A percentile compares a stretch with the other conserved stretches of the same genome.
phyloP scores from a whole-genome alignment of 2,797 vertebrate genomes.

The Acropternis orthonyx region DNA sequence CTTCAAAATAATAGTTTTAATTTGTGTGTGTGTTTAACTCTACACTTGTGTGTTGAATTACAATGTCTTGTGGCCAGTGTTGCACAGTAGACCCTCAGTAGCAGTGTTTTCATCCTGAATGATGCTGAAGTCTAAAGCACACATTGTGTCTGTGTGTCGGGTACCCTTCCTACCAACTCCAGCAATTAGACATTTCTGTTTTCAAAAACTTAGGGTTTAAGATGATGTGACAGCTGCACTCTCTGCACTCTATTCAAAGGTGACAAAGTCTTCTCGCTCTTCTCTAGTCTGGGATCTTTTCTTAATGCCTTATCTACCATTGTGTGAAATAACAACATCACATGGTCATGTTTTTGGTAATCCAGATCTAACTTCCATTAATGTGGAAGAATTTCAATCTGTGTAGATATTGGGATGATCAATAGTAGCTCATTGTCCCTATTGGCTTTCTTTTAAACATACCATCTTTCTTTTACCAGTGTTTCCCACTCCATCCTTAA shows the following conservation, averaged over 20 bases:
- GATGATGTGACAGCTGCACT: neutral
- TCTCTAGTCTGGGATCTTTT: neutral
- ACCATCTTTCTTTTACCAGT: neutral
- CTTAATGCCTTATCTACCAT: neutral
- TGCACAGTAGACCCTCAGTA: neutral
- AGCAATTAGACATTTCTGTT: neutral
- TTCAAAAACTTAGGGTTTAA: neutral
- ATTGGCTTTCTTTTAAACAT: neutral
- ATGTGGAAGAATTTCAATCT: neutral
- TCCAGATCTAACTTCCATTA: too few relatives aligned
- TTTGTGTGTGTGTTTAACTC: neutral
- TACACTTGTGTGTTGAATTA: neutral
- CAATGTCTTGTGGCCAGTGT: rapidly evolving
- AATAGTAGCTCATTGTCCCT: neutral
- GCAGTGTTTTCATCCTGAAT: neutral
- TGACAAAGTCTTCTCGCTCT: neutral
- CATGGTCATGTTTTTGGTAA: neutral
- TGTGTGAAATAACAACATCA: neutral
- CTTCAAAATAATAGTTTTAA: neutral
- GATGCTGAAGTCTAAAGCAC: neutral
- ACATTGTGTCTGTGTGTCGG: neutral
- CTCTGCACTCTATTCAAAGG: neutral
- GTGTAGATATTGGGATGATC: neutral
- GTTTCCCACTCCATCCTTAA: neutral
- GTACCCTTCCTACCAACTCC: neutral